Conservation (phyloP, 2,797 vertebrate species). For the Trichosurus vulpecula region DNA sequence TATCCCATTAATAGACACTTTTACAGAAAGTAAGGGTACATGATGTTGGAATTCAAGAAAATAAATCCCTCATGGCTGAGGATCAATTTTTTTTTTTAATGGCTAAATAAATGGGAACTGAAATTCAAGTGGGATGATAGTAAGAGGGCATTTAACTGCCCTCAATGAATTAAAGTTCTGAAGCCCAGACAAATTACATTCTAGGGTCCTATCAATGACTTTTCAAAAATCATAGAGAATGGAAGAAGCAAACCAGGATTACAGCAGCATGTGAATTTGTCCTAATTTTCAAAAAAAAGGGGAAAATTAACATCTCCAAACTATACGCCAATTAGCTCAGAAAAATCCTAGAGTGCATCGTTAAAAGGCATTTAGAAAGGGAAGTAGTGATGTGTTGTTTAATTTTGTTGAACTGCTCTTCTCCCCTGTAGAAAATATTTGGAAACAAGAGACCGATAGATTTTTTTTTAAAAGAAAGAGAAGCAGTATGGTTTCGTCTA, state of each 20-base stretch:
- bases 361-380: neutral
- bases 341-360: neutral
- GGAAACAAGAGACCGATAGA: neutral
- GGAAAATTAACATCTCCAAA: neutral
- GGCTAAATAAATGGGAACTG: neutral
- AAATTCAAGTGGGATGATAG: neutral
- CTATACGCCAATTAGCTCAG: neutral
- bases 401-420: neutral
- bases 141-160: neutral
- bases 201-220: neutral
- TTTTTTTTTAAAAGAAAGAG: too few relatives aligned
- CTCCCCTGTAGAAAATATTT: neutral
- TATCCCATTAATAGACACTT: slow-evolving; percentile 45
- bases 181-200: neutral
- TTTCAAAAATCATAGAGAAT: neutral
- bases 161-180: neutral
- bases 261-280: neutral
- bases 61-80: neutral
- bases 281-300: neutral
- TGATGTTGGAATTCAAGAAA: slow-evolving; percentile 57
- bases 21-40: slow-evolving; percentile 41
- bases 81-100: neutral
- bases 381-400: neutral
- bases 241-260: neutral
- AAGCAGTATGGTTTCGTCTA: too few relatives aligned